A percentile compares a stretch with the other conserved stretches of the same genome.
Conservation (phyloP, 2,888 invertebrate species). For the Hyposoter didymator region DNA sequence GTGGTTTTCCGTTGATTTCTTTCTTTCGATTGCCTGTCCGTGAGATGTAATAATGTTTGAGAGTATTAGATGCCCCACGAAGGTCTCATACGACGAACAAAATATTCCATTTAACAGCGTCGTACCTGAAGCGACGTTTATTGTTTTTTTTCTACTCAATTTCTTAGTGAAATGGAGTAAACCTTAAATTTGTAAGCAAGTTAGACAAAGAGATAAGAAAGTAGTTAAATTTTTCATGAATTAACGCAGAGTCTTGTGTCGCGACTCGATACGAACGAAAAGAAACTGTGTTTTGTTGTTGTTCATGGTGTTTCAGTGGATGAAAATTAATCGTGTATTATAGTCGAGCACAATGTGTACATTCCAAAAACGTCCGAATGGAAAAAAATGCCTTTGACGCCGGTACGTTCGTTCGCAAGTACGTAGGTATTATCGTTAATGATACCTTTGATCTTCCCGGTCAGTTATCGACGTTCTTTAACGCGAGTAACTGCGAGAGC, state of each 20-base stretch:
- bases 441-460: constrained; percentile 64
- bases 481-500: constrained; percentile 33
- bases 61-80: constrained; percentile 45
- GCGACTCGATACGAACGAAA: constrained; percentile 3
- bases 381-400: constrained; percentile 53
- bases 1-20: background rate
- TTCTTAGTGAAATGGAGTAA: constrained; percentile 21
- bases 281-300: constrained; percentile 19
- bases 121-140: constrained; percentile 10
- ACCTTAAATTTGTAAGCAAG: constrained; percentile 22
- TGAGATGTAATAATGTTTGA: constrained; percentile 46
- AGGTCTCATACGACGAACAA: constrained; percentile 44
- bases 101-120: constrained; percentile 50
- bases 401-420: constrained; percentile 42
- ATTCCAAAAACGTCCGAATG: constrained; percentile 57
- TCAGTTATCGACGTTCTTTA: constrained; percentile 55
- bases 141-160: constrained; percentile 13
- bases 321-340: constrained; percentile 39
- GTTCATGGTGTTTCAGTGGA: constrained; percentile 19
- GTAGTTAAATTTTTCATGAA: constrained; percentile 43
- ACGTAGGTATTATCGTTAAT: constrained; percentile 39
- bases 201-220: background rate
- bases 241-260: constrained; percentile 23
- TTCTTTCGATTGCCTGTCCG: constrained; percentile 42
- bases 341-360: constrained; percentile 55